phyloP scores from a whole-genome alignment of 2,113 vertebrate species.

The Paedocypris sp. region DNA sequence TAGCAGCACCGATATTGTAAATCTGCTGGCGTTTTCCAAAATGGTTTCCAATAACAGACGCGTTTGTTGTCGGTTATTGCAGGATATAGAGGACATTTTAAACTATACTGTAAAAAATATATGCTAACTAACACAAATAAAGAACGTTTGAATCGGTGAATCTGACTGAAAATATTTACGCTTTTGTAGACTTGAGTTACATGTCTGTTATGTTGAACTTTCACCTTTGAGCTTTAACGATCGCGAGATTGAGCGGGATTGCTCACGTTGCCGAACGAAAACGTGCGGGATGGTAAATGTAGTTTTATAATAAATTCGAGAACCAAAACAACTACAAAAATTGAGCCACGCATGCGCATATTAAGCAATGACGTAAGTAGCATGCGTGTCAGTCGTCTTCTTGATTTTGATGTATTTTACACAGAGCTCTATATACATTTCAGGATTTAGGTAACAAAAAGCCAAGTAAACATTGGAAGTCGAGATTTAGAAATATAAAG shows the following conservation, averaged over 20 bases:
- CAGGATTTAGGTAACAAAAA: too few species aligned
- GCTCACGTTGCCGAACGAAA: too few species aligned
- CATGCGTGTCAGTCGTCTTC: too few species aligned
- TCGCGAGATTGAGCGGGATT: too few species aligned
- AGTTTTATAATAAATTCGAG: neutral
- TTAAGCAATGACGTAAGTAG: neutral
- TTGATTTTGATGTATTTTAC: too few species aligned
- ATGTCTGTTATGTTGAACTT: conserved; percentile 12
- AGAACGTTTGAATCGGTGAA: neutral
- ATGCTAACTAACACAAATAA: too few species aligned
- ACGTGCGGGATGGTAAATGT: neutral
- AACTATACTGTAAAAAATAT: too few species aligned
- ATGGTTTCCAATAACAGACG: neutral
- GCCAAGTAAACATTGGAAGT: too few species aligned
- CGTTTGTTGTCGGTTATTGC: neutral
- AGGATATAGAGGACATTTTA: neutral
- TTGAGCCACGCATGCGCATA: neutral
- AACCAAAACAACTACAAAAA: neutral
- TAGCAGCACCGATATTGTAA: neutral
- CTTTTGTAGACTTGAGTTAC: neutral
- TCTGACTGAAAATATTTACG: neutral
- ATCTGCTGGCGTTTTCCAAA: neutral
- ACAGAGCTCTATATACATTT: too few species aligned
- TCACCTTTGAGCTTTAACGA: conserved; percentile 4
- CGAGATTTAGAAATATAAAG: too few species aligned